Percentiles rank a stretch among this genome's conserved stretches.
Conservation (phyloP, 2,888 invertebrate genomes). For the Lydus trimaculatus region DNA sequence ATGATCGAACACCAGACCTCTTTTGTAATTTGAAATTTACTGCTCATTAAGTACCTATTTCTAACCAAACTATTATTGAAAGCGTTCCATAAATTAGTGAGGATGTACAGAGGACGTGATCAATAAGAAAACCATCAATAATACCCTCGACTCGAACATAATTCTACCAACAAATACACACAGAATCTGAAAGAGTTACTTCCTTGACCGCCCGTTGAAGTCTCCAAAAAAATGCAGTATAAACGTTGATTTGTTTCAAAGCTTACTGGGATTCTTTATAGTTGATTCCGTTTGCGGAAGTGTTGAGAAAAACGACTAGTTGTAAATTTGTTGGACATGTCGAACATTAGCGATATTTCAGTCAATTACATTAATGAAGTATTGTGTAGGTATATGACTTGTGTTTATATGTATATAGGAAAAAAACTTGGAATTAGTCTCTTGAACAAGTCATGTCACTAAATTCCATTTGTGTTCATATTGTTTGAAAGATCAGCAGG, state of each 20-base stretch:
- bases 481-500: slow-evolving; percentile 7
- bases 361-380: slow-evolving; percentile 31
- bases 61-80: slow-evolving; percentile 30
- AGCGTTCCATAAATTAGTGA: slow-evolving; percentile 11
- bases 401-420: background rate
- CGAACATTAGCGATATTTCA: slow-evolving; percentile 23
- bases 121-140: slow-evolving; percentile 7
- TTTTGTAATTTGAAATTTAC: slow-evolving; percentile 35
- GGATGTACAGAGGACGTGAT: slow-evolving; percentile 4
- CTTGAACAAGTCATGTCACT: slow-evolving; percentile 20
- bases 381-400: slow-evolving; percentile 24
- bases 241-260: background rate
- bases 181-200: background rate
- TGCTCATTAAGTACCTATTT: slow-evolving; percentile 35
- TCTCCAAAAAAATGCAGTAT: background rate
- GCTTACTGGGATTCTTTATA: background rate
- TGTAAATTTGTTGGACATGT: background rate
- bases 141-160: background rate
- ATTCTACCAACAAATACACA: background rate
- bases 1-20: slow-evolving; percentile 26
- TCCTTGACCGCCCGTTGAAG: background rate
- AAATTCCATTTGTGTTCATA: slow-evolving; percentile 18
- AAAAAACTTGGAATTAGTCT: slow-evolving; percentile 19
- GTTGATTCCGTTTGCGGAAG: background rate
- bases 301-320: background rate